Percentiles rank a stretch among this genome's conserved stretches.
Conservation (phyloP, 1,140 invertebrate species). For the Epicauta chinensis region DNA sequence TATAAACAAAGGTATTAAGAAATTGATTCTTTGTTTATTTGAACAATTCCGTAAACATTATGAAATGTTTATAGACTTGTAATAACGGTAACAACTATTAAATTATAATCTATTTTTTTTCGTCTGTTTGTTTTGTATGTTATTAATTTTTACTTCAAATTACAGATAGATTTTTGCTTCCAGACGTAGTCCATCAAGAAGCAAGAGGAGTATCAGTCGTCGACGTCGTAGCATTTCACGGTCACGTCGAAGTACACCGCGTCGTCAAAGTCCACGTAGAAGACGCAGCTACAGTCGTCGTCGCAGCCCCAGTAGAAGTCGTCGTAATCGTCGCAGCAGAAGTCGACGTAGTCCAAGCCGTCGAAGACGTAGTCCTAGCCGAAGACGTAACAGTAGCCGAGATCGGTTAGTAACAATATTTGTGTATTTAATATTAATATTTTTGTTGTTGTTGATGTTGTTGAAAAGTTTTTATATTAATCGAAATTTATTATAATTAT, state of each 20-base stretch:
- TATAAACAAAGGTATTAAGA: no score
- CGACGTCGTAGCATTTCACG: slow-evolving; percentile 33
- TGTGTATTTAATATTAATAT: slow-evolving; percentile 7
- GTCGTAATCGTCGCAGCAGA: slow-evolving; percentile 17
- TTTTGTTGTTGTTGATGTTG: background rate
- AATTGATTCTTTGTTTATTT: no score
- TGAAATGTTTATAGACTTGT: background rate
- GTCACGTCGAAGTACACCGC: slow-evolving; percentile 27
- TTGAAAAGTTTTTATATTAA: background rate
- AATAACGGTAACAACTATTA: background rate
- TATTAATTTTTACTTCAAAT: slow-evolving; percentile 26
- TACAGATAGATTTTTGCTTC: slow-evolving; percentile 31
- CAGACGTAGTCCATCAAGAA: slow-evolving; percentile 31
- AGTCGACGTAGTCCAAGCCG: slow-evolving; percentile 27
- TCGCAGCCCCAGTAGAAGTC: slow-evolving; percentile 22
- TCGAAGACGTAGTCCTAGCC: slow-evolving; percentile 27
- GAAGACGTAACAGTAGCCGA: slow-evolving; percentile 38
- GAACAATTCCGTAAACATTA: no score
- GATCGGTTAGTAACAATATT: slow-evolving; percentile 32
- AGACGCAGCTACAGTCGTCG: slow-evolving; percentile 29
- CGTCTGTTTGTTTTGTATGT: slow-evolving; percentile 1
- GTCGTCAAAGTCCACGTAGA: slow-evolving; percentile 32
- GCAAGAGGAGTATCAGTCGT: slow-evolving; percentile 24
- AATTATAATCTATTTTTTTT: background rate
- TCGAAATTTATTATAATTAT: slow-evolving; percentile 7